These are phyloP conservation scores for Drosophila pruinosa DNA, from an alignment of 1,140 invertebrate species.

Conservation along the genomic window DNA sequence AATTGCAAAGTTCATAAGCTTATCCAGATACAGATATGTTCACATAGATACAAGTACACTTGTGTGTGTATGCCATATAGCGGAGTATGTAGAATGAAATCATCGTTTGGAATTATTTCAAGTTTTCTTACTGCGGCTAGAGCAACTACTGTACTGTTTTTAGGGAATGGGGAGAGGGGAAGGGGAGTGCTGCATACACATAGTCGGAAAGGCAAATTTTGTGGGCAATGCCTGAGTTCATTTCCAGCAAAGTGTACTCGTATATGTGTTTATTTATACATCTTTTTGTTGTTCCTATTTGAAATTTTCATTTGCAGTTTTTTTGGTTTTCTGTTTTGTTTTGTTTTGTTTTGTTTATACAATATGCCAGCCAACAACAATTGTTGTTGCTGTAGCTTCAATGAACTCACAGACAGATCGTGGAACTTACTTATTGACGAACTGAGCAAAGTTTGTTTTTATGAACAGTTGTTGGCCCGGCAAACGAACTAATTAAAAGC, in stretches of 20 bases:
- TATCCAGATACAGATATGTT: slow-evolving; percentile 18
- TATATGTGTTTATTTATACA: slow-evolving; percentile 61
- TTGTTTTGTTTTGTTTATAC: slow-evolving; percentile 60
- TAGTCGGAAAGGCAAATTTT: slow-evolving; percentile 38
- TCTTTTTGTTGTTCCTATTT: slow-evolving; percentile 55
- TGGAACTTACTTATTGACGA: slow-evolving; percentile 47
- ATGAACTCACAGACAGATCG: slow-evolving; percentile 44
- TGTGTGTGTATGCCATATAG: slow-evolving; percentile 21
- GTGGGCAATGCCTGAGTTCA: slow-evolving; percentile 57
- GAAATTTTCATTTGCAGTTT: slow-evolving; percentile 77
- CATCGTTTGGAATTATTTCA: slow-evolving; percentile 74
- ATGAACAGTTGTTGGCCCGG: slow-evolving; percentile 44
- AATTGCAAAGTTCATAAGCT: slow-evolving; percentile 35
- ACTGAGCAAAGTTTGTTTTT: slow-evolving; percentile 68
- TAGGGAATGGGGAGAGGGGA: not conserved
- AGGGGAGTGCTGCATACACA: slow-evolving; percentile 15
- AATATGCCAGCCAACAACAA: slow-evolving; percentile 7
- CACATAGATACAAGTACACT: slow-evolving; percentile 15
- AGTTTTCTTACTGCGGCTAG: slow-evolving; percentile 48
- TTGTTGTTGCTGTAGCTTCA: slow-evolving; percentile 5
- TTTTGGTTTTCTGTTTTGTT: slow-evolving; percentile 29
- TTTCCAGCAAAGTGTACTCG: slow-evolving; percentile 45
- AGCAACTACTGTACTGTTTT: slow-evolving; percentile 9
- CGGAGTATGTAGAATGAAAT: slow-evolving; percentile 76
- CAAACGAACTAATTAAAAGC: slow-evolving; percentile 70